Evolutionary conservation across 2,888 invertebrate genomes (phyloP), one percentile per base, ranked within the genome.

Genomic region (Euspilapteryx auroguttella): DNA sequence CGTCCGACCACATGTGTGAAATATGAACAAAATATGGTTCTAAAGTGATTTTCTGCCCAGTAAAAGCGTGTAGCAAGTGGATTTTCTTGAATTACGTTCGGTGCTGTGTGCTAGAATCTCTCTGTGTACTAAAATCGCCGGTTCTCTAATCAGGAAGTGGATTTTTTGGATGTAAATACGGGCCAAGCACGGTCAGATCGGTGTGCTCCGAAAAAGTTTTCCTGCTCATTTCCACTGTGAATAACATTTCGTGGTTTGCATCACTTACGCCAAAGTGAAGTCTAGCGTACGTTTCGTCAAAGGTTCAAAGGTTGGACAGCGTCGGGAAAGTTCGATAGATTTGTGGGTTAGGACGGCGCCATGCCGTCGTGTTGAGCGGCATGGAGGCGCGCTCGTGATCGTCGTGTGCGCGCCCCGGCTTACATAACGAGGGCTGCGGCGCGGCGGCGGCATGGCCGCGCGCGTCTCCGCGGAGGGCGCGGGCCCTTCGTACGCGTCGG

Each of bases 401-500:
- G 56, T 76, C 71, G 69, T 71, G 64, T 68, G 73, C 71, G 73
- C 73, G 73, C 69, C 69, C 58, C 58, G 52, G 49, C 69, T 75
- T 75, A 73, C 55, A 75, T 75, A 73, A 71, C 69, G 51, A 52
- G 73, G 50, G 59, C 62, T 39, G 78, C 71, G 50, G 76, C 69
- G 37, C 71, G 36, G 53, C 57, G 53, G 65, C 44, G 62, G 79
- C 42, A 80, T 79, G 64, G 80, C 80, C 53, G 69, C 79, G 45
- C 65, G 75, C 49, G 69, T 69, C 51, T 68, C 69, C 47, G 61
- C 61, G 42, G 69, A 73, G 69, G 68, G 55, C 55, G 73, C 79
- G 38, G 83, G 82, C 45, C 79, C 82, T 47, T 86, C 86, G 30
- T 86, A 86, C 63, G 86, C 86, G 42, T 84, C 85, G 40, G 83